Percentiles rank a stretch among this genome's conserved stretches.
phyloP scores from a whole-genome alignment of 2,113 vertebrate species.

The Dryoscopus gambensis region DNA sequence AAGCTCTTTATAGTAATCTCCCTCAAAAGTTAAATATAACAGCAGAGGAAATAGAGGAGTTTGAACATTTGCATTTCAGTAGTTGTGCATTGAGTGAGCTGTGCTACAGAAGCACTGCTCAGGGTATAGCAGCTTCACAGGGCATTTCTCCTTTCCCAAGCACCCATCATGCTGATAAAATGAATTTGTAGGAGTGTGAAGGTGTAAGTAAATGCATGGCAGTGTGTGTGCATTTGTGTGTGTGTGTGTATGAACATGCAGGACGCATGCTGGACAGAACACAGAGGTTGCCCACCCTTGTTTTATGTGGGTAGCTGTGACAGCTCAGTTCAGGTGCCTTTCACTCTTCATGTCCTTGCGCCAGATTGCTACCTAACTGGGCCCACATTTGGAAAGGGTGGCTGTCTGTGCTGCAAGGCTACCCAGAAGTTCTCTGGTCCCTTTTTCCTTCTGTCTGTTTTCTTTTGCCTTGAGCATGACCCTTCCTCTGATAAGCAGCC shows the following conservation, averaged over 20 bases:
- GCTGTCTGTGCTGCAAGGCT: not conserved
- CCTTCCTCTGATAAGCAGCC: not conserved
- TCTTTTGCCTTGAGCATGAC: not conserved
- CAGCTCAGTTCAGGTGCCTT: not conserved
- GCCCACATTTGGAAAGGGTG: not conserved
- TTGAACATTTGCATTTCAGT: not conserved
- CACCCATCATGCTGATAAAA: rapidly evolving
- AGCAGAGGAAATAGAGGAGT: not conserved
- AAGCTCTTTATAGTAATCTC: not conserved
- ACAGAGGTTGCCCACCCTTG: not conserved
- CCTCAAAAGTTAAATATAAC: not conserved
- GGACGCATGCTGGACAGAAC: not conserved
- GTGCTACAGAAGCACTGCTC: not conserved
- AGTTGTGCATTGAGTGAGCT: not conserved
- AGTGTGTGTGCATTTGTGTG: rapidly evolving
- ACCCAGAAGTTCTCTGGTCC: not conserved
- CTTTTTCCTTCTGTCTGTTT: not conserved
- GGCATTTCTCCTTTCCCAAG: not conserved
- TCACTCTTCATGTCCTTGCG: not conserved
- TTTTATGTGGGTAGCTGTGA: not conserved
- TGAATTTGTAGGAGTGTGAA: rapidly evolving
- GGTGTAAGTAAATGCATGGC: rapidly evolving
- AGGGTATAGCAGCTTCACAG: not conserved
- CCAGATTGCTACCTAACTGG: not conserved
- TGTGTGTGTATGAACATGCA: not conserved